Evolutionary conservation across 2,888 invertebrate species (phyloP), one percentile per base, ranked within the genome.

Genomic region (Crepidodera aurea): DNA sequence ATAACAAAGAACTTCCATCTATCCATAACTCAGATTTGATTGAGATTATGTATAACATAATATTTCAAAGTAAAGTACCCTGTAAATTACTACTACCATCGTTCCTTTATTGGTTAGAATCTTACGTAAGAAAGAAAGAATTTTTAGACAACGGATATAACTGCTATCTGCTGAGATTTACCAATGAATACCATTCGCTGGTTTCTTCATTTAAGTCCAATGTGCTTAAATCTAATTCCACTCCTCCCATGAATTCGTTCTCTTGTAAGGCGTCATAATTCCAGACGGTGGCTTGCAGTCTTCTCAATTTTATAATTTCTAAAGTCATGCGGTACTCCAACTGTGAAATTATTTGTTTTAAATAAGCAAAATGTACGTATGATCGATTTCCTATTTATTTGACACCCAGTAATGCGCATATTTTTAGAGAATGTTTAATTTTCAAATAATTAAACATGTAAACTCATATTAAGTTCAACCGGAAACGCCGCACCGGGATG

Each of bases 201-300:
- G 89, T 89, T 81, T 96, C 95, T 69, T 87, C 87, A 1, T 87
- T 85, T 64, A 96, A 83, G 74, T 93, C 89, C 65, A 93, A 81
- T 32, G 90, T 85, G 62, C 84, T 83, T 10, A 98, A 83, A 1
- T 90, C 89, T 70, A 97, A 86, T 69, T 91, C 89, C 59, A 94
- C 91, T n/a, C 96, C 96, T 19, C 98, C 98, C 7, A 97, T 84
- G 79, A 96, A 93, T 82, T 94, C 93, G 82, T 97, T 97, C 80
- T 96, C 96, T 79, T 96, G 96, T 39, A 97, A 82, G 0, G 93
- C 88, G 79, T 96, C 96, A 80, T 96, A 93, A 78, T 94, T 92
- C 97, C 96, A 97, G 7, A 97, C 91, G 0, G 96, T 94, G 0
- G 96, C 95, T 79, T 96, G 94, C n/a, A 98, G 82, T 7, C 86